Conservation (phyloP, 1,140 invertebrate species). For the Euborellia annulipes region DNA sequence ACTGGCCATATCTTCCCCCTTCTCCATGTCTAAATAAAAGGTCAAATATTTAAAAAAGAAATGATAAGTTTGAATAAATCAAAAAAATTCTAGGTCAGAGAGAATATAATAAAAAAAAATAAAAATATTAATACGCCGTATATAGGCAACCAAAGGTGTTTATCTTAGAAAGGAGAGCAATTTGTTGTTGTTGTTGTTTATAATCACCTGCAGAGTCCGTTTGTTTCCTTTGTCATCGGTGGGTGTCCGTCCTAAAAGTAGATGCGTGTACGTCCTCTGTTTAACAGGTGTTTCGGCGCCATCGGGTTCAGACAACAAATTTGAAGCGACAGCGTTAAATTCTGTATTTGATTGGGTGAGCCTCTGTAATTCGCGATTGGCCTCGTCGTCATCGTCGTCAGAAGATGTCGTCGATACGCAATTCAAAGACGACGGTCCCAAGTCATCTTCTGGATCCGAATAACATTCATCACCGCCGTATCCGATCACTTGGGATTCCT, state of each 20-base stretch:
- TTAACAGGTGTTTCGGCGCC: too few relatives aligned
- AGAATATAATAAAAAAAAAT: too few relatives aligned
- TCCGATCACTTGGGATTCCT: conserved; percentile 61
- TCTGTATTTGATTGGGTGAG: conserved; percentile 75
- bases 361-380: conserved; percentile 47
- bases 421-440: conserved; percentile 11
- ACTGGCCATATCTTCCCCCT: too few relatives aligned
- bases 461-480: conserved; percentile 65
- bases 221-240: background rate
- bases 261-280: conserved; percentile 8
- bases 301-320: conserved; percentile 35
- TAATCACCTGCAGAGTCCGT: conserved; percentile 11
- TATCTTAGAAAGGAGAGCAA: too few relatives aligned
- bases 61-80: too few relatives aligned
- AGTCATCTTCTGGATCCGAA: conserved; percentile 16
- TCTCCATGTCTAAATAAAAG: too few relatives aligned
- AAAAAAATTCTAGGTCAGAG: too few relatives aligned
- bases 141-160: too few relatives aligned
- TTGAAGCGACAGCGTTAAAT: conserved; percentile 69
- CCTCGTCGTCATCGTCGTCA: conserved; percentile 47
- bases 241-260: background rate
- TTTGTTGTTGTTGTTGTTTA: too few relatives aligned
- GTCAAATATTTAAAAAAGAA: too few relatives aligned
- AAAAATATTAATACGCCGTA: too few relatives aligned
- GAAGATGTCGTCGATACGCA: conserved; percentile 23